Evolutionary conservation across 2,113 vertebrate species (phyloP), one percentile per base, ranked within the genome.

Genomic region (Typhlomys cinereus): DNA sequence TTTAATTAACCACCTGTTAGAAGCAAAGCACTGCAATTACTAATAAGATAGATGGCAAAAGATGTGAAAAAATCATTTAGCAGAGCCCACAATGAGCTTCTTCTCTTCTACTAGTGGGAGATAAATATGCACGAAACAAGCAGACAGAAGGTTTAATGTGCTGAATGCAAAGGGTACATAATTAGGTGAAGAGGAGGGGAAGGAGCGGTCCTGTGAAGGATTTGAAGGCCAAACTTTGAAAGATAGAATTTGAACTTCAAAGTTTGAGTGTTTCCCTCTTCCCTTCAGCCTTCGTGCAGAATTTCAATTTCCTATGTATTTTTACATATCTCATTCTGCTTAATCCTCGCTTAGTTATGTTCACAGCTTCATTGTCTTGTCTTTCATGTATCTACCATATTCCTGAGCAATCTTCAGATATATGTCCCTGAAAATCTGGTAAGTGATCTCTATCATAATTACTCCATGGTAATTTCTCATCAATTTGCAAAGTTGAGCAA

Each of bases 1-100:
- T 89, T 85, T 93, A 93, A 74, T 59, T 93, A 84, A 85, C 34
- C 36, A 93, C 57, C 36, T 91, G 59, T 69, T 95, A 54, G 12
- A 75, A 46, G 52, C 50, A 87, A 83, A 23, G 50, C 5, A 67
- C 27, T 85, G 29, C 69, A 48, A 18, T 69, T 91, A 50, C 81
- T 84, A 89, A 87, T 70, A 21, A 62, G 52, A 29, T 84, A 27
- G 25, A 80, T 83, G 39, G 34, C 27, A 70, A 89, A 87, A 27
- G 25, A 80, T 83, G 39, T 36, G 34, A 70, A 89, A 92, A n/a
- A 79, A 66, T 61, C 78, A 31, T 88, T 92, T 64, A 85, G 70
- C n/a, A 86, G 50, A 34, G 75, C 52, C 46, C 81, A 91, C 50
- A 86, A 67, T 52, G 15, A 46, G 64, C 59, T 81, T 73, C 59